Evolutionary conservation across 1,140 invertebrate species (phyloP), one percentile per base, ranked within the genome.

Genomic region (Musca vetustissima): DNA sequence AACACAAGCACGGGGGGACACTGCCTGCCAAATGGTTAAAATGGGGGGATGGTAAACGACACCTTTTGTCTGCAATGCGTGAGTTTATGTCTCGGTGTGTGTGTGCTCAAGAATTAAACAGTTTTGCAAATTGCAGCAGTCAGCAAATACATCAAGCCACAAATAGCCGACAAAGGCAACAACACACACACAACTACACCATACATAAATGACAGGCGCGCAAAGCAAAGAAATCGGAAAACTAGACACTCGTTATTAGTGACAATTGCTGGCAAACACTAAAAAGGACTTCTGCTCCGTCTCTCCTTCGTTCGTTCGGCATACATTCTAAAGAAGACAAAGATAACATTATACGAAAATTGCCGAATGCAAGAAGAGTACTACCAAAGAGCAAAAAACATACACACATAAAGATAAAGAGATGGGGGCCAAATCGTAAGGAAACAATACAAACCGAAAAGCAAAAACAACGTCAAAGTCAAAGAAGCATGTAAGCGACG

Each of bases 191-290:
- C 17, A 73, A 48, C 28, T 1, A 67, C 50, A 67, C 67, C 55
- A 61, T 55, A 61, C 53, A 24, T 72, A 50, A 67, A 66, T 76
- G 75, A 73, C 73, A 73, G 73, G 74, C 53, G 22, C 25, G 49
- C 64, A 19, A 32, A 21, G n/a, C 52, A 36, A n/a, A 52, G 24
- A 28, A 43, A 43, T 43, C 15, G 24, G 68, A 74, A 73, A 80
- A 80, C 78, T 75, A 80, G 78, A 80, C 78, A 80, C 36, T 80
- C 76, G 80, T 80, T 80, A 80, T 80, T 78, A 76, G 80, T 80
- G 78, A 80, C 78, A 80, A 80, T 80, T 80, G 78, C 80, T 72
- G 80, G 78, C 75, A 78, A 73, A 71, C 28, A 77, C 71, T 68
- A 28, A 15, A 53, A 28, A 21, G 64, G 50, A 43, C 28, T 64